Base-by-base conservation (phyloP, 2,113 vertebrate species). In the Gymnocephalus cernua region DNA sequence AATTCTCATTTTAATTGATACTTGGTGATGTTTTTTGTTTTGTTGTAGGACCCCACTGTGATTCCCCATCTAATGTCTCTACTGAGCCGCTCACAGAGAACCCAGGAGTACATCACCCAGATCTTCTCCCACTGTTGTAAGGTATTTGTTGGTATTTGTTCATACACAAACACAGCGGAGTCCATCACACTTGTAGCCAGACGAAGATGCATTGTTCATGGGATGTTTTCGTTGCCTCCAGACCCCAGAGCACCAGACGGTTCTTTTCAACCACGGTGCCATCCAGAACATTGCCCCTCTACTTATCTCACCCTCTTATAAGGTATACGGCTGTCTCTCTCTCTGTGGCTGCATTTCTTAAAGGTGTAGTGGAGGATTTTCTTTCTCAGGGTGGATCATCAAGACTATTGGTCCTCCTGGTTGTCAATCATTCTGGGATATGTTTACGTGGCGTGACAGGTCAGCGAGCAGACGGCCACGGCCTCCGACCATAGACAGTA, bases 111-210 rank as follows among this genome's bases (percentile, higher is more conserved):
- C 94, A 98, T 98, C 93, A 99, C 98, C 77, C 98, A 99, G 96
- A 98, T 99, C 94, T 99, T 99, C 96, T 98, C 98, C 74, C 97
- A 99, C 93, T 99, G 98, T 95, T 99, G 98, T 96, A 99, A 99
- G 97, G 98, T 99, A 96, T 96, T 96, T 87, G 71, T 56, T 83
- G 69, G 67, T 79, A 78, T 77, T 77, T 67, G 47, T 48, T 61
- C 62, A 45, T 74, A 84, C 79, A 50, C 57, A 32, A 56, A 77
- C 73, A 75, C 21, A 12, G 8, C 16, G 44, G 41, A 59, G 29
- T 48, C 15, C 6, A 6, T 53, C 27, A 3, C 35, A 21, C 50
- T 19, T 4, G 35, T 6, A 41, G 3, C 25, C 32, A 23, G 19
- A 59, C 9, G 3, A 0, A 7, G 41, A 53, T 53, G 23, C 11